Conservation (phyloP, 30 jellyfish, hydroid and myxozoan genomes). For the Cassiopea andromeda region DNA sequence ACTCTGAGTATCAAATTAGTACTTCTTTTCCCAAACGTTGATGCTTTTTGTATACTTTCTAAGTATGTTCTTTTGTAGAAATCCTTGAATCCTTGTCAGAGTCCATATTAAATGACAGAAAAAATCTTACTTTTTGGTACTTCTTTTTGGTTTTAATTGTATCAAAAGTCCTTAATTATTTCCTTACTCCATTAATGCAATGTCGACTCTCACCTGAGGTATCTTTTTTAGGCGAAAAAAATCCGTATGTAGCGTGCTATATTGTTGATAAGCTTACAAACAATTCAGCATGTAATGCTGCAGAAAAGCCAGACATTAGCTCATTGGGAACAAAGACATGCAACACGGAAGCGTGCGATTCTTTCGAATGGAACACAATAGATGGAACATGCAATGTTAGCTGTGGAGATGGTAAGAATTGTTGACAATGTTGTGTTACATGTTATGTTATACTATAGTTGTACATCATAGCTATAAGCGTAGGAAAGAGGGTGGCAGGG, state of each 20-base stretch:
- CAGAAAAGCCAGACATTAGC: conserved; percentile 60
- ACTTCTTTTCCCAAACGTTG: too few species aligned
- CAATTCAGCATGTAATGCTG: conserved; percentile 54
- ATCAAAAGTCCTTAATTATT: too few species aligned
- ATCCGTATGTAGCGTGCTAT: conserved; percentile 36
- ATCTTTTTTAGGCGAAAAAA: conserved; percentile 10
- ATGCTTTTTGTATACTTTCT: too few species aligned
- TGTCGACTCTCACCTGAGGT: not conserved
- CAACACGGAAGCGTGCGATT: conserved; percentile 66
- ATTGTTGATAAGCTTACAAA: not conserved
- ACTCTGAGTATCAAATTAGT: too few species aligned
- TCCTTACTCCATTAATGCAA: not conserved
- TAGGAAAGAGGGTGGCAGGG: too few species aligned
- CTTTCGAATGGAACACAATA: conserved; percentile 63
- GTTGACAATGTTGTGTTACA: not conserved
- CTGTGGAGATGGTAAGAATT: conserved; percentile 84
- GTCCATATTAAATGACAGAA: too few species aligned
- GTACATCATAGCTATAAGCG: too few species aligned
- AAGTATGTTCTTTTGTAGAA: too few species aligned
- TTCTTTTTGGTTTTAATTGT: too few species aligned
- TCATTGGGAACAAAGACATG: conserved; percentile 46
- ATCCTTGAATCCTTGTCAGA: too few species aligned
- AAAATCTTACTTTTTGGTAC: too few species aligned
- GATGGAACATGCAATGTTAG: conserved; percentile 88
- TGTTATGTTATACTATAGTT: too few species aligned